Conservation (phyloP, 1,140 invertebrate species). For the Hesperophylax magnus region DNA sequence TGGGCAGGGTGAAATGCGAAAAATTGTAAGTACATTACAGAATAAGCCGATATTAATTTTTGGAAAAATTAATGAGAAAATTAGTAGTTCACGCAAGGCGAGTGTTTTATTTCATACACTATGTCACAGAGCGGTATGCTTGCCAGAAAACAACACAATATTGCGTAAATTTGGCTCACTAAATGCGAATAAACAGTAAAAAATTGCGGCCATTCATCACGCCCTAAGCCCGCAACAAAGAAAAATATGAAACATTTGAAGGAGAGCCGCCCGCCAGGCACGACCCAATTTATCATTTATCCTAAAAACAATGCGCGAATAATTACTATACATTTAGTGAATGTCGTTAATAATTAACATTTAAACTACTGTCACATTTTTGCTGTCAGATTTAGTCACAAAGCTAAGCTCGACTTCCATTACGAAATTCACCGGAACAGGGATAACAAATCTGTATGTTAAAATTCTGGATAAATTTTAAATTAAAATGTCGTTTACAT, state of each 20-base stretch:
- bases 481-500: too few relatives aligned
- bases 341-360: slow-evolving; percentile 15
- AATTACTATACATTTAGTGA: slow-evolving; percentile 18
- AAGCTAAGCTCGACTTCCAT: too few relatives aligned
- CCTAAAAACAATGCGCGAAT: slow-evolving; percentile 34
- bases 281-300: slow-evolving; percentile 28
- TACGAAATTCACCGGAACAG: too few relatives aligned
- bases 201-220: slow-evolving; percentile 32
- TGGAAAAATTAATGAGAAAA: slow-evolving; percentile 5
- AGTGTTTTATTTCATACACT: too few relatives aligned
- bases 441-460: too few relatives aligned
- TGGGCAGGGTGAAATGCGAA: too few relatives aligned
- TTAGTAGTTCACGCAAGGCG: too few relatives aligned
- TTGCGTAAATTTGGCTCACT: slow-evolving; percentile 37
- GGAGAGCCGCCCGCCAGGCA: slow-evolving; percentile 15
- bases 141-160: neutral
- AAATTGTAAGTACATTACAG: neutral
- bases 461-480: too few relatives aligned
- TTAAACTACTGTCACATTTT: slow-evolving; percentile 36
- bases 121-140: too few relatives aligned
- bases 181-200: slow-evolving; percentile 35
- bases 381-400: neutral
- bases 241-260: slow-evolving; percentile 26
- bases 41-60: slow-evolving; percentile 28
- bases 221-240: slow-evolving; percentile 29